Base-by-base conservation (phyloP, 2,113 vertebrate species). In the Gobiocypris rarus region DNA sequence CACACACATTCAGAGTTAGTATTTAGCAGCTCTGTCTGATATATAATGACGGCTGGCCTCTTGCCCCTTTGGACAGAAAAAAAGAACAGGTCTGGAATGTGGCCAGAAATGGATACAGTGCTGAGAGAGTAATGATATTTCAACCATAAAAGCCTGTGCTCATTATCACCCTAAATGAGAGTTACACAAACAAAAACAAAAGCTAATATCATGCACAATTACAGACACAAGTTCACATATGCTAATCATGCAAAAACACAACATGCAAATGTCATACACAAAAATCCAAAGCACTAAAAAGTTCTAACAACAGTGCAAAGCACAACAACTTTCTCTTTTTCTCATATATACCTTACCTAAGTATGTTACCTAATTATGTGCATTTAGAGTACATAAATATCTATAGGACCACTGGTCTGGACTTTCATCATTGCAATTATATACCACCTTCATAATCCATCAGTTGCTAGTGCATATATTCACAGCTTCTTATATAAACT, bases 21-120 rank as follows among this genome's bases (percentile, higher is more conserved):
- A 70, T 76, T 77, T 83, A 81, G 26, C 38, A 80, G 82, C 19
- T 31, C n/a, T 81, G 61, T 82, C 38, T 84, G 83, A 58, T 61
- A 81, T 17, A 41, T 63, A 83, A 73, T 81, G 78, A 69, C 1
- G 41, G 34, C 54, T 48, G 77, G 34, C 73, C 54, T 82, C 63
- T 70, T 65, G 45, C 80, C 65, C 80, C 38, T 82, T 41, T 61
- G 52, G 54, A 87, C 73, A 34, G 48, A 41, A 82, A 58, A 56
- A 52, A 14, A 56, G 45, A 69, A 38, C 17, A 56, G 80, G 80
- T 26, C 22, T 82, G 65, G 80, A 82, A 41, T 17, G 1, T 15
- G 8, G 17, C 80, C 80, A 82, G 48, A 41, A 56, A 26, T 2
- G 3, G 43, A 69, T 56, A 41, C 7, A 19, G 31, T 31, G 31